These are phyloP conservation scores for Diplodus sargus DNA, from an alignment of 2,797 vertebrate genomes.

Conservation along the genomic window DNA sequence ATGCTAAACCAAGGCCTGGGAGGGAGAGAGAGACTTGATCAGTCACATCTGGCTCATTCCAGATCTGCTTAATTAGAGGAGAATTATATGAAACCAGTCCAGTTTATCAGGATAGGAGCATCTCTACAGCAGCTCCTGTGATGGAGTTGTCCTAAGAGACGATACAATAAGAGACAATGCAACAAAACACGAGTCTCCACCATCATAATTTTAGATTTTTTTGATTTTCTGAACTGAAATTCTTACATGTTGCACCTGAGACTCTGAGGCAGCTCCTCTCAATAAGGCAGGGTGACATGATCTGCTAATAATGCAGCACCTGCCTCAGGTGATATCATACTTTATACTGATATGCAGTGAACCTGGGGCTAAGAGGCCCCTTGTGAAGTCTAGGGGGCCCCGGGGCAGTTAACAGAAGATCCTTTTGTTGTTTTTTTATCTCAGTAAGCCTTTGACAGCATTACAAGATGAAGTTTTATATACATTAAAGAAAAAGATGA, in stretches of 20 bases:
- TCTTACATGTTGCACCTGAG: background rate
- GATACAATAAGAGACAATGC: too few species aligned
- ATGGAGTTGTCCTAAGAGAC: background rate
- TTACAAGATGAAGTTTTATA: too few species aligned
- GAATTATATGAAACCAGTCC: background rate
- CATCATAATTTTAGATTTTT: too few species aligned
- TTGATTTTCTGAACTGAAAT: too few species aligned
- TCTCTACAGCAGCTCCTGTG: background rate
- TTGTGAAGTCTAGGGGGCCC: constrained; percentile 20
- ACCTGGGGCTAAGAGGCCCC: constrained; percentile 4
- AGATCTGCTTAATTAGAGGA: too few species aligned
- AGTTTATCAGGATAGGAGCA: background rate
- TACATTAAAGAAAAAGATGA: background rate
- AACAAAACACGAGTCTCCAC: too few species aligned
- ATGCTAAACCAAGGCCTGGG: background rate
- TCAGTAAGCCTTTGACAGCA: background rate
- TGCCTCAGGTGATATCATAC: background rate
- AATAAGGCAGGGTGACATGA: background rate
- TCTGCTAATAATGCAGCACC: constrained; percentile 8
- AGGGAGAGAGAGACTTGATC: background rate
- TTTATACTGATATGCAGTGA: constrained; percentile 16
- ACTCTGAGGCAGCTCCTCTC: background rate
- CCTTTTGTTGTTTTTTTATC: background rate
- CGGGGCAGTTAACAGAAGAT: background rate
- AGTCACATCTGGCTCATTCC: background rate